These are phyloP conservation scores for Oscheius sp. DNA, from an alignment of 2,888 invertebrate genomes.

Conservation along the genomic window DNA sequence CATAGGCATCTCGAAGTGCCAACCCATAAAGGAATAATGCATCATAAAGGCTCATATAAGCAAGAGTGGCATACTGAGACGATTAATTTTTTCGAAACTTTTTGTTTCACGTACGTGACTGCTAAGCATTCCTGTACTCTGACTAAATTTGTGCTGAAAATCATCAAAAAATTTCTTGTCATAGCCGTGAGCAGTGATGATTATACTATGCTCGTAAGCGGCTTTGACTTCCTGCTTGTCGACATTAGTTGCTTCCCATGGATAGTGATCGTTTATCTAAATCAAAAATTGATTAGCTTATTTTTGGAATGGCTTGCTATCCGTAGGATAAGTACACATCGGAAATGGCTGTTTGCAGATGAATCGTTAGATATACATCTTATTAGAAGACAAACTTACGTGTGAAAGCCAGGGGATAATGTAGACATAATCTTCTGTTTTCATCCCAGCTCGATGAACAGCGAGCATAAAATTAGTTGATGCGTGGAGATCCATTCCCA, in stretches of 20 bases:
- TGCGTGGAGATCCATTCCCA: conserved; percentile 67
- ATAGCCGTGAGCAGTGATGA: conserved; percentile 69
- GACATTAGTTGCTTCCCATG: conserved; percentile 67
- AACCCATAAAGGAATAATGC: conserved; percentile 66
- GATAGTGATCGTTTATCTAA: conserved; percentile 66
- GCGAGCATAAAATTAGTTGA: conserved; percentile 65
- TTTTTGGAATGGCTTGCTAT: too few species aligned
- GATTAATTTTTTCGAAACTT: too few species aligned
- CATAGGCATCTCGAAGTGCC: conserved; percentile 66
- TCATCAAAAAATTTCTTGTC: conserved; percentile 68
- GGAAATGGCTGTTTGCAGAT: background rate
- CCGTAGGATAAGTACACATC: background rate
- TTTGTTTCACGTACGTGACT: conserved; percentile 65
- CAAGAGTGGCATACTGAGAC: conserved; percentile 66
- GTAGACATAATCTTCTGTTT: conserved; percentile 65
- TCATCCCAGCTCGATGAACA: conserved; percentile 54
- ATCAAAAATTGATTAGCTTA: background rate
- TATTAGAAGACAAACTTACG: conserved; percentile 39
- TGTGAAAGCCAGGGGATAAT: conserved; percentile 68
- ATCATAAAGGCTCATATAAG: conserved; percentile 68
- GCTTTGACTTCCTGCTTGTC: conserved; percentile 66
- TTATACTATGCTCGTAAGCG: conserved; percentile 65
- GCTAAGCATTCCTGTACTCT: conserved; percentile 62
- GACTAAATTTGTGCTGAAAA: conserved; percentile 62
- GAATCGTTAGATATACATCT: background rate